These are phyloP conservation scores for Siderastrea siderea DNA, from an alignment of 92 coral and sea anemone genomes.

Conservation along the genomic window DNA sequence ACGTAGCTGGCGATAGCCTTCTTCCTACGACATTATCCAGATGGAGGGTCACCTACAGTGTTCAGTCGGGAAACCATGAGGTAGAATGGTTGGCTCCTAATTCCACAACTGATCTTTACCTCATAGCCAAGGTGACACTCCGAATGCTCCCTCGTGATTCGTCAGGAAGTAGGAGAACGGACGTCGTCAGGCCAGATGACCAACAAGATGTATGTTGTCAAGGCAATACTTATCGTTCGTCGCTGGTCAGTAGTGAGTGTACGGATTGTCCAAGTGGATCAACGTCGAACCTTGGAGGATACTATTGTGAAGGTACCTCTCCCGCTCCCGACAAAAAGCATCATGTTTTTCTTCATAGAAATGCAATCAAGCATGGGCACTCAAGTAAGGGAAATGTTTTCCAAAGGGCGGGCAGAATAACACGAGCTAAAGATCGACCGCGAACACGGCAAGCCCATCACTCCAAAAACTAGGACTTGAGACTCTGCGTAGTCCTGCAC, in stretches of 20 bases:
- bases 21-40: constrained; percentile 68
- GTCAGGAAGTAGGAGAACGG: not conserved
- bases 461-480: not conserved
- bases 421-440: constrained; percentile 9
- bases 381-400: not conserved
- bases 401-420: not conserved
- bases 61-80: constrained; percentile 41
- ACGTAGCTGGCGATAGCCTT: constrained; percentile 51
- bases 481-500: not conserved
- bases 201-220: constrained; percentile 56
- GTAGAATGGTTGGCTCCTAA: constrained; percentile 59
- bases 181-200: not conserved
- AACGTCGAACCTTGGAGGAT: constrained; percentile 47
- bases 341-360: constrained; percentile 12
- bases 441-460: not conserved
- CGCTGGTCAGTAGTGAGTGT: constrained; percentile 44
- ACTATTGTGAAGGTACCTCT: constrained; percentile 50
- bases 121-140: constrained; percentile 47
- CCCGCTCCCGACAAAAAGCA: constrained; percentile 28
- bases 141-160: constrained; percentile 35
- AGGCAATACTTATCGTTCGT: constrained; percentile 48
- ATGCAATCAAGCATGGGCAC: constrained; percentile 12
- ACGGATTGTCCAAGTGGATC: constrained; percentile 49
- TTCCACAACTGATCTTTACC: constrained; percentile 57
- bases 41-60: constrained; percentile 52